Conservation (phyloP, 2,113 vertebrate genomes). For the Phodopus roborovskii region DNA sequence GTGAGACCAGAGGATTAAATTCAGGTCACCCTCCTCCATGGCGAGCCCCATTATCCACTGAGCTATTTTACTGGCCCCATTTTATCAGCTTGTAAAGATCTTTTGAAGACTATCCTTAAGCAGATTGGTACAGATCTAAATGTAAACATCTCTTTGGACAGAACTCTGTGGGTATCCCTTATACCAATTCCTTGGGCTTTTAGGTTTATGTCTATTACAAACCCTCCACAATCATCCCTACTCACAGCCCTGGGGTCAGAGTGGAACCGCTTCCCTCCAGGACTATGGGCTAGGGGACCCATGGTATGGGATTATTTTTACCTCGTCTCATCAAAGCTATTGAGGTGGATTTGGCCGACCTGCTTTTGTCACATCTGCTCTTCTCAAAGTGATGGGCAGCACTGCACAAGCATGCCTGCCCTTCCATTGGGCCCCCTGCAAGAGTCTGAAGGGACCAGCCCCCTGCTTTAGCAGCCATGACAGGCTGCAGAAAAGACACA, state of each 20-base stretch:
- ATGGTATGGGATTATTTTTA: background rate
- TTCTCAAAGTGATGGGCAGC: background rate
- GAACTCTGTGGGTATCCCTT: background rate
- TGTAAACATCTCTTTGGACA: background rate
- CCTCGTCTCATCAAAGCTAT: background rate
- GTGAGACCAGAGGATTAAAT: background rate
- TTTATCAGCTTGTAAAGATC: background rate
- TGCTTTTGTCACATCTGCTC: background rate
- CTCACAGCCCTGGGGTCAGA: accelerated
- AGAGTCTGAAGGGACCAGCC: background rate
- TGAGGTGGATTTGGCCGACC: background rate
- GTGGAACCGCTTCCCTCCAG: background rate
- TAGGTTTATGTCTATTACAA: background rate
- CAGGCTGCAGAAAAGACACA: too few relatives aligned
- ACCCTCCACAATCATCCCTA: background rate
- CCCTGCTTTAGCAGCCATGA: too few relatives aligned
- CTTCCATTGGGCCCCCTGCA: accelerated
- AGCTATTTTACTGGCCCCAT: background rate
- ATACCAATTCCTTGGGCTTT: background rate
- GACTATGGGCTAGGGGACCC: background rate
- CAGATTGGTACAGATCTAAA: background rate
- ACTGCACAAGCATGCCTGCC: background rate
- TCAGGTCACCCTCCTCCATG: background rate
- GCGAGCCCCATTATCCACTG: background rate
- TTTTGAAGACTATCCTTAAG: background rate